Base-by-base conservation (phyloP, 2,888 invertebrate genomes). In the Lagria hirta region DNA sequence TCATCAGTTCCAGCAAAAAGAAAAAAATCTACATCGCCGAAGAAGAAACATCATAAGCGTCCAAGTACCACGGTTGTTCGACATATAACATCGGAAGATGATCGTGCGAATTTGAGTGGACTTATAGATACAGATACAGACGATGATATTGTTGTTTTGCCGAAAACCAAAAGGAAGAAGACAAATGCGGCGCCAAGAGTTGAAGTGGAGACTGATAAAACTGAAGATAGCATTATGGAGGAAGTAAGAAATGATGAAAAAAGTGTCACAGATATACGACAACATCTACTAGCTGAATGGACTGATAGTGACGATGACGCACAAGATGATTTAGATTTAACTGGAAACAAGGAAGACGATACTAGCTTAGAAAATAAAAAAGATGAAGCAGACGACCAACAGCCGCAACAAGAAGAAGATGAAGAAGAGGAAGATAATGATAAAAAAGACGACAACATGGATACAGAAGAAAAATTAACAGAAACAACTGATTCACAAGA, bases 201-300 rank as follows among this genome's bases (percentile, higher is more conserved):
- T 56, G 26, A 51, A n/a, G 49, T 52, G 33, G 34, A 48, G n/a
- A 40, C 43, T 24, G 40, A 37, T 26, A 41, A 45, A 27, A 46
- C 16, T 27, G 15, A 22, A 21, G 2, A 37, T 46, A 33, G 65
- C 66, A 10, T 72, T 73, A 57, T 55, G 62, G 15, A 43, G 11
- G 24, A 45, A 42, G 14, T 3, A n/a, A 33, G 24, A 26, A 43
- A 50, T 16, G 43, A 43, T 20, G 46, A 52, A 34, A 15, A 37
- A 6, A 15, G 21, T 8, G 10, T 24, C 17, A 16, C 26, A 79
- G 64, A 75, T 66, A 79, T 86, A 52, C 80, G 82, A 45, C 82
- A 77, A 41, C 81, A 84, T 55, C 72, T 88, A 24, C 69, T 88
- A 42, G 86, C 86, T 1, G 88, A 89, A 61, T 89, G 88, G 88